Percentiles rank a stretch among this genome's conserved stretches.
phyloP scores from a whole-genome alignment of 2,797 vertebrate genomes.

The Epinephelus coioides region DNA sequence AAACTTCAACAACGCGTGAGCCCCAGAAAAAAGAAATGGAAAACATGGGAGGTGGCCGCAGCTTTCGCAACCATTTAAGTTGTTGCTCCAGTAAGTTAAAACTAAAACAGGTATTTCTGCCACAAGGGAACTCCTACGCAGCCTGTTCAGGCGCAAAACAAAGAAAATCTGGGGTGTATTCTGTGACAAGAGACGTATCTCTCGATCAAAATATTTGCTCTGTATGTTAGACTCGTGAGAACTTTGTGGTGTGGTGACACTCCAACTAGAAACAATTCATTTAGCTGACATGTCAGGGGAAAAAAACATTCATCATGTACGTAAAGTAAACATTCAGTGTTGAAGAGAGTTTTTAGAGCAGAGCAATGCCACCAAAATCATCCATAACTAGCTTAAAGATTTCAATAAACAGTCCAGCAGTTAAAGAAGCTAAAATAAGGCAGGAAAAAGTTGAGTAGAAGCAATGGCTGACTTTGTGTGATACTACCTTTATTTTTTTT shows the following conservation, averaged over 20 bases:
- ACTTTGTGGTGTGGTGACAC: constrained; percentile 8
- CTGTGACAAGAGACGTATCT: not conserved
- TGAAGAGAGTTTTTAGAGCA: not conserved
- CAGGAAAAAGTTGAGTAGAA: not conserved
- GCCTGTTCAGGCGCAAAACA: not conserved
- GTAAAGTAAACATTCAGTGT: not conserved
- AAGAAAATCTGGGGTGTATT: not conserved
- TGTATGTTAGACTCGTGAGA: not conserved
- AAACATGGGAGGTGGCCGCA: constrained; percentile 25
- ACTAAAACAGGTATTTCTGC: constrained; percentile 41
- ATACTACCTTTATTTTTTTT: not conserved
- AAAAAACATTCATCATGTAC: not conserved
- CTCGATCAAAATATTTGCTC: not conserved
- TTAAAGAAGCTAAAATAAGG: not conserved
- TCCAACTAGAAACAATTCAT: not conserved
- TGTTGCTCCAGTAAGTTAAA: constrained; percentile 18
- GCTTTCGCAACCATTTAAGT: not conserved
- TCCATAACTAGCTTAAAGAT: not conserved
- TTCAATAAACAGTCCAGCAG: not conserved
- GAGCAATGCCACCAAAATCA: not conserved
- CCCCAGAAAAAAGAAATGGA: not conserved
- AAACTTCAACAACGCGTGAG: constrained; percentile 5
- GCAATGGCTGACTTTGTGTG: not conserved
- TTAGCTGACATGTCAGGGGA: not conserved
- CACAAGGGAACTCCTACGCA: not conserved